These are phyloP conservation scores for Scortum barcoo DNA, from an alignment of 2,113 vertebrate species.

Conservation along the genomic window DNA sequence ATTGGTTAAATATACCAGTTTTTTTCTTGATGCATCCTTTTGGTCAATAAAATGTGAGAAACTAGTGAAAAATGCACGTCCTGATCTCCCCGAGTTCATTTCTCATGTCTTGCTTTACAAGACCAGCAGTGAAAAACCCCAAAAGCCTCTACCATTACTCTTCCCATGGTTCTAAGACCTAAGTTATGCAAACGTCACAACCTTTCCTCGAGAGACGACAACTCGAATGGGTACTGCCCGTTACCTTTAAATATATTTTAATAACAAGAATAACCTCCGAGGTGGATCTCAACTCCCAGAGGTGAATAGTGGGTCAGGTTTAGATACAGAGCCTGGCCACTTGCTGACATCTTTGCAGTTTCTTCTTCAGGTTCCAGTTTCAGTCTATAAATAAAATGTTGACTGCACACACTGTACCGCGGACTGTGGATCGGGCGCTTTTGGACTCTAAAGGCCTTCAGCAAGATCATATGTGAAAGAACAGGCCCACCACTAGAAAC, in stretches of 20 bases:
- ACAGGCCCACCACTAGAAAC: conserved; percentile 44
- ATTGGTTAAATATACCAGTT: background rate
- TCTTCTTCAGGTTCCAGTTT: conserved; percentile 80
- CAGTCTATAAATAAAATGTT: conserved; percentile 82
- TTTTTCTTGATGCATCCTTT: background rate
- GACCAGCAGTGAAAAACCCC: background rate
- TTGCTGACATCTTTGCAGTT: conserved; percentile 71
- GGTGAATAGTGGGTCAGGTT: conserved; percentile 58
- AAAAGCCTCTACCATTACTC: background rate
- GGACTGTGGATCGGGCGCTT: conserved; percentile 9
- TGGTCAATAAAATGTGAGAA: background rate
- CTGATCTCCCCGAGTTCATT: background rate
- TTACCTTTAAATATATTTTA: conserved; percentile 7
- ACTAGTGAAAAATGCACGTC: background rate
- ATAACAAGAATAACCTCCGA: conserved; percentile 7
- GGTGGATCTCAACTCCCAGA: conserved; percentile 32
- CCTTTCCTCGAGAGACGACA: conserved; percentile 5
- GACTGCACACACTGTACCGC: conserved; percentile 44
- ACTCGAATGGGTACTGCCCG: background rate
- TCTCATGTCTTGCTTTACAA: background rate
- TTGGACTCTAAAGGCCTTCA: conserved; percentile 46
- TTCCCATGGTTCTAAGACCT: background rate
- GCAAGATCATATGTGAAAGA: conserved; percentile 58
- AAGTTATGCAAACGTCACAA: conserved; percentile 27
- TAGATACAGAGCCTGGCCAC: conserved; percentile 51